These are phyloP conservation scores for Pilophorus perplexus DNA, from an alignment of 2,888 invertebrate species.

Conservation along the genomic window DNA sequence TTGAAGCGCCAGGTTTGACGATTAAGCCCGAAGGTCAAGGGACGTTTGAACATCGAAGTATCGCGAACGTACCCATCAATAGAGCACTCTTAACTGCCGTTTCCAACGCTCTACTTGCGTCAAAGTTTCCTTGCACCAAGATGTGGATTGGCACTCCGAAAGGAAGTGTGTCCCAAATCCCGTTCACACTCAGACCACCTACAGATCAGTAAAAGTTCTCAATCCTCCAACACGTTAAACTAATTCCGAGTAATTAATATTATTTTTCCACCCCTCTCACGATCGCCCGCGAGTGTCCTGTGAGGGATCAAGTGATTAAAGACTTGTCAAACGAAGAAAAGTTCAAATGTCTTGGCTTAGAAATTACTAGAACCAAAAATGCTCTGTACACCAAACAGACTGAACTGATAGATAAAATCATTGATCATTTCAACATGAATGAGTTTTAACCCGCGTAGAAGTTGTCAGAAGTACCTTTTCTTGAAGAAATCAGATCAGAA, in stretches of 20 bases:
- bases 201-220: neutral
- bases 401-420: constrained; percentile 1
- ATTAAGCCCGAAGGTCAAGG: neutral
- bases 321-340: no score
- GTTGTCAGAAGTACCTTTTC: no score
- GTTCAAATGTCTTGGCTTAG: constrained; percentile 3
- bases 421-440: neutral
- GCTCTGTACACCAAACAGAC: neutral
- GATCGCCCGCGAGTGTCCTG: no score
- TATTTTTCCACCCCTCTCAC: no score
- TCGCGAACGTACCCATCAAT: neutral
- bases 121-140: neutral
- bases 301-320: no score
- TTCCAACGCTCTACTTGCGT: neutral
- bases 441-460: constrained; percentile 2
- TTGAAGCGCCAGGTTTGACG: neutral
- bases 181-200: neutral
- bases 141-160: constrained; percentile 1
- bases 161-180: constrained; percentile 9
- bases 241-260: no score
- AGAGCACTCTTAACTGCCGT: neutral
- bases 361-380: neutral
- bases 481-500: no score
- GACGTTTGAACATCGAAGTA: neutral
- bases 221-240: no score